phyloP scores from a whole-genome alignment of 2,797 vertebrate species.

The Heteromormyrus szaboi region DNA sequence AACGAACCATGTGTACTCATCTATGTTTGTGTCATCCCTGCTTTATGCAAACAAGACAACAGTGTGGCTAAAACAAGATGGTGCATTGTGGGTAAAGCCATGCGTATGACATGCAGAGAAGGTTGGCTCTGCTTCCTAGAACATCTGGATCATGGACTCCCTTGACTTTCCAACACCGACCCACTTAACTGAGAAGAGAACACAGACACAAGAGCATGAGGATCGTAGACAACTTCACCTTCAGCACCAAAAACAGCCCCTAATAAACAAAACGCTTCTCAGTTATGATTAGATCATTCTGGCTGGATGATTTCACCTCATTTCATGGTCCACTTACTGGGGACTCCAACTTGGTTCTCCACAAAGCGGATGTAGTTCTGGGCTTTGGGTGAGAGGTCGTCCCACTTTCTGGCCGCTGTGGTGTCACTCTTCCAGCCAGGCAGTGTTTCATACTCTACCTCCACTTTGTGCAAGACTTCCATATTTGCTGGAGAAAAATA shows the following conservation, averaged over 20 bases:
- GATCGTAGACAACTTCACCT: slow-evolving; percentile 1
- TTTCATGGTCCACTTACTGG: slow-evolving; percentile 63
- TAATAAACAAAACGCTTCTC: neutral
- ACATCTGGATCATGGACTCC: slow-evolving; percentile 98
- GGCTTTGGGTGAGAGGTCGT: slow-evolving; percentile 87
- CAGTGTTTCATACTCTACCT: slow-evolving; percentile 94
- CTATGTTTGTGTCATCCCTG: slow-evolving; percentile 35
- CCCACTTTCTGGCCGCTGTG: slow-evolving; percentile 86
- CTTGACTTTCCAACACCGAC: slow-evolving; percentile 96
- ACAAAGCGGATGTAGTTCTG: slow-evolving; percentile 95
- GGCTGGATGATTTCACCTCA: neutral
- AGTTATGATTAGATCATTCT: neutral
- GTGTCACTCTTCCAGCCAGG: slow-evolving; percentile 94
- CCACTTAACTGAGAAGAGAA: slow-evolving; percentile 83
- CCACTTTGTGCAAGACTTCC: slow-evolving; percentile 91
- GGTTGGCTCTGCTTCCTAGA: slow-evolving; percentile 54
- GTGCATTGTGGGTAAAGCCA: slow-evolving; percentile 22
- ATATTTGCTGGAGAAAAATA: slow-evolving; percentile 73
- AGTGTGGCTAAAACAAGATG: slow-evolving; percentile 10
- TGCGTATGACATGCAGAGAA: too few relatives aligned
- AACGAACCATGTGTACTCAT: slow-evolving; percentile 23
- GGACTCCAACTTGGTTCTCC: slow-evolving; percentile 93
- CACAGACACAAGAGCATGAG: slow-evolving; percentile 4
- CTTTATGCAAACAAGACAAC: slow-evolving; percentile 18
- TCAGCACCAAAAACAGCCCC: neutral